Evolutionary conservation across 2,797 vertebrate genomes (phyloP), one percentile per base, ranked within the genome.

Genomic region (Brachymystax lenok): DNA sequence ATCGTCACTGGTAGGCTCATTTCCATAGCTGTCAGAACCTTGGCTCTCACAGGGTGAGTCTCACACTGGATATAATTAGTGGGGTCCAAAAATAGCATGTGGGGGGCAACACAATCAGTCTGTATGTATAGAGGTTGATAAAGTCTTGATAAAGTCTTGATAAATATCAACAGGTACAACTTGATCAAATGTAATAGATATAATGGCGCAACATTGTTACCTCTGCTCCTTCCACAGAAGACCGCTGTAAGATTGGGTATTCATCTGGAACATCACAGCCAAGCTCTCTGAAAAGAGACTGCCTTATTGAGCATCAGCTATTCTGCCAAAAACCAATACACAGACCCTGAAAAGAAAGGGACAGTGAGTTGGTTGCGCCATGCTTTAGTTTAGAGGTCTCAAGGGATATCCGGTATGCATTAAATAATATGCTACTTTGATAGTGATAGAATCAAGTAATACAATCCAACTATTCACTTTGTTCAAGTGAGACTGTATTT

Each of bases 1-100:
- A 83, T 86, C 90, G 87, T 91, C 90, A 88, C 90, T 90, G 85
- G 90, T 92, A 88, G 90, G 90, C 92, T 94, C 92, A 93, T 93
- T 92, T 91, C 86, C 87, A 88, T 46, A 89, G 88, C 40, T 46
- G 40, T 46, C 40, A 46, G 83, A 81, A 82, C 79, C 88, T 89
- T 92, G 87, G 84, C 87, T 87, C 93, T 91, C 88, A 90, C 30
- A 46, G 40, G 2, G 40, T 87, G 88, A 86, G 87, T 89, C 87
- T 90, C 86, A 91, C 79, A 77, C 88, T 86, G 87, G 88, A 92
- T 90, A 84, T 93, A 94, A 94, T 94, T 93, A 93, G 88, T 79
- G 82, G 73, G 79, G 85, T 88, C 91, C 64, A 67, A 30, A 67
- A 67, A 67, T 30, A 27, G 14, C 64, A 46, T 0, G 64, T 46